Conservation (phyloP, 1,140 invertebrate genomes). For the Drosophila teissieri region DNA sequence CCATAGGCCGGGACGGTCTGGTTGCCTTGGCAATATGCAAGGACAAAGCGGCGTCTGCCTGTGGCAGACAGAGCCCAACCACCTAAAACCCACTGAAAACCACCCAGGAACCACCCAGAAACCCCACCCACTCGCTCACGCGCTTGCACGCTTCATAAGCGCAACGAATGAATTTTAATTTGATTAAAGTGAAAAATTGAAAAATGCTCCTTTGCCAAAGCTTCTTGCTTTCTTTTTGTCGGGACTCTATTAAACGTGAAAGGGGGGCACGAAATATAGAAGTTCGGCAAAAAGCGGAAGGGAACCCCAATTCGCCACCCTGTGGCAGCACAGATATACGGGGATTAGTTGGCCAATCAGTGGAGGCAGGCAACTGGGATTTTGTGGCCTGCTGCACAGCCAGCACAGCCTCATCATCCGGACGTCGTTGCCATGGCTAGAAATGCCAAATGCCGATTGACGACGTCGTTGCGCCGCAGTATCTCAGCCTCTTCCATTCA, state of each 20-base stretch:
- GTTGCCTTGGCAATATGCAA: slow-evolving; percentile 53
- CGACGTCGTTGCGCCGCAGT: slow-evolving; percentile 26
- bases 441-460: slow-evolving; percentile 56
- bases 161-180: slow-evolving; percentile 84
- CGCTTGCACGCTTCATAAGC: slow-evolving; percentile 76
- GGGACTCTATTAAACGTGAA: slow-evolving; percentile 48
- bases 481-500: not conserved
- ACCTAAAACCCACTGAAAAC: not conserved
- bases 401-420: slow-evolving; percentile 43
- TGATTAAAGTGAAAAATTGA: slow-evolving; percentile 84
- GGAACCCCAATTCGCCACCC: slow-evolving; percentile 14
- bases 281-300: not conserved
- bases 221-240: slow-evolving; percentile 15
- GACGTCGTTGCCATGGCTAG: slow-evolving; percentile 62
- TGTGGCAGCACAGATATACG: slow-evolving; percentile 36
- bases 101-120: not conserved
- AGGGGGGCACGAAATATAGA: too few relatives aligned
- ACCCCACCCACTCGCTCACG: not conserved
- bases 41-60: slow-evolving; percentile 48
- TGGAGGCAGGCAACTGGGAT: slow-evolving; percentile 38
- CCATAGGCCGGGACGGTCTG: slow-evolving; percentile 34
- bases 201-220: slow-evolving; percentile 52
- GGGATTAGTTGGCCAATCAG: slow-evolving; percentile 77
- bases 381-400: slow-evolving; percentile 63
- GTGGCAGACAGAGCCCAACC: slow-evolving; percentile 14